These are phyloP conservation scores for Apogon talboti DNA, from an alignment of 2,797 vertebrate species.

Conservation along the genomic window DNA sequence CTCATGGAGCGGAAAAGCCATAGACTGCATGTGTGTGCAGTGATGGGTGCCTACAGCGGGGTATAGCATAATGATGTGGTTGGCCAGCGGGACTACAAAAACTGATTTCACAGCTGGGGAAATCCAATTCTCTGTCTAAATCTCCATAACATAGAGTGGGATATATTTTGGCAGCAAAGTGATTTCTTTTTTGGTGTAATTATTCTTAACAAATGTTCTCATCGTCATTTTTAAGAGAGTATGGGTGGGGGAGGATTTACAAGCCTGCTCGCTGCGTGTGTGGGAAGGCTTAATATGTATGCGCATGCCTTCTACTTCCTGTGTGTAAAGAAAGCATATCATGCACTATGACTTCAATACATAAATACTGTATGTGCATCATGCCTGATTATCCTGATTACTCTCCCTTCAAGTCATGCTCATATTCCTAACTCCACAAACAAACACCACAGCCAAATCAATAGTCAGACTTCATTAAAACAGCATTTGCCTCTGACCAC, in stretches of 20 bases:
- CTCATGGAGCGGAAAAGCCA: conserved; percentile 43
- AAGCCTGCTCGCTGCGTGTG: conserved; percentile 20
- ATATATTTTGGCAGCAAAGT: conserved; percentile 74
- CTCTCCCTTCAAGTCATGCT: conserved; percentile 39
- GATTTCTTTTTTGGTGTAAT: conserved; percentile 70
- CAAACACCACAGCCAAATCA: conserved; percentile 59
- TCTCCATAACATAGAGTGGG: conserved; percentile 76
- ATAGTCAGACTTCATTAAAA: conserved; percentile 75
- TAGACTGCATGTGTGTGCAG: conserved; percentile 46
- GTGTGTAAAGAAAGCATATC: conserved; percentile 18
- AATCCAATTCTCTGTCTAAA: conserved; percentile 82
- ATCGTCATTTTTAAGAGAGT: conserved; percentile 45
- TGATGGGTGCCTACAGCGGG: conserved; percentile 46
- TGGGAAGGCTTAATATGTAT: conserved; percentile 34
- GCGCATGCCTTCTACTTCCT: conserved; percentile 29
- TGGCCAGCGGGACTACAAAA: conserved; percentile 78
- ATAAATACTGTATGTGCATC: conserved; percentile 39
- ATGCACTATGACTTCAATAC: conserved; percentile 18
- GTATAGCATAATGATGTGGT: conserved; percentile 65
- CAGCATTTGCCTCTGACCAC: conserved; percentile 65
- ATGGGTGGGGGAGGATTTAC: conserved; percentile 42
- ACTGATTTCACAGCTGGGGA: conserved; percentile 82
- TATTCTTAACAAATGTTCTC: conserved; percentile 66
- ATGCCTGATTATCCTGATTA: conserved; percentile 62
- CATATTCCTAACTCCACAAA: conserved; percentile 50